Base-by-base conservation (phyloP, 2,113 vertebrate species). In the Datnioides undecimradiatus region DNA sequence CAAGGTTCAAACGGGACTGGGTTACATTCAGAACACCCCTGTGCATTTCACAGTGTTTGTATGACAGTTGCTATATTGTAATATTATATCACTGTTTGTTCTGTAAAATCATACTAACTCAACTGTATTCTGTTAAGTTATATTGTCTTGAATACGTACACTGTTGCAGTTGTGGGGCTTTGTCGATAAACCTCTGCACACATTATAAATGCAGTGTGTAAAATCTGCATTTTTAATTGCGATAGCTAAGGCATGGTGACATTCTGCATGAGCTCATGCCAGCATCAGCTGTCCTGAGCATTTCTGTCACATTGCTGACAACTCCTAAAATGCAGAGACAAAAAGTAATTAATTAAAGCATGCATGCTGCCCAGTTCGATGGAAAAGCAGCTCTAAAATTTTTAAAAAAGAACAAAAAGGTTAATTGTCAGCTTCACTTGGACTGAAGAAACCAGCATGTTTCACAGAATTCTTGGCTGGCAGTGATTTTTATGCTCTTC, bases 211-310 rank as follows among this genome's bases (percentile, higher is more conserved):
- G 45, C 67, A 73, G 62, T 1, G 57, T 73, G 68, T 57, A 38
- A 63, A 73, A 76, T 34, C 58, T 79, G 74, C 54, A 86, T 84
- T 73, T 73, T 79, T 25, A 63, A 76, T 74, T 25, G 38, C 0
- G 57, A 55, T 41, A 5, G 19, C 36, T 29, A 7, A 66, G 21
- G 14, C 59, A 51, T 6, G 33, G 54, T 49, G 64, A 41, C n/a
- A 72, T 40, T 70, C 31, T 65, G 31, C 58, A 31, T 69, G 52
- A 41, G 33, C 38, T 62, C 55, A 49, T 51, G 23, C 14, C 48
- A 49, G 33, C 36, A 63, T 69, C 34, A 36, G 33, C 51, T 43
- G 70, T 55, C 29, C 31, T 27, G 36, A 54, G 21, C 1, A 3
- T 27, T 17, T 14, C 21, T 71, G 17, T 60, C 57, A 29, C 11